Evolutionary conservation across 1,140 invertebrate species (phyloP).

Genomic region (Streblospio benedicti): DNA sequence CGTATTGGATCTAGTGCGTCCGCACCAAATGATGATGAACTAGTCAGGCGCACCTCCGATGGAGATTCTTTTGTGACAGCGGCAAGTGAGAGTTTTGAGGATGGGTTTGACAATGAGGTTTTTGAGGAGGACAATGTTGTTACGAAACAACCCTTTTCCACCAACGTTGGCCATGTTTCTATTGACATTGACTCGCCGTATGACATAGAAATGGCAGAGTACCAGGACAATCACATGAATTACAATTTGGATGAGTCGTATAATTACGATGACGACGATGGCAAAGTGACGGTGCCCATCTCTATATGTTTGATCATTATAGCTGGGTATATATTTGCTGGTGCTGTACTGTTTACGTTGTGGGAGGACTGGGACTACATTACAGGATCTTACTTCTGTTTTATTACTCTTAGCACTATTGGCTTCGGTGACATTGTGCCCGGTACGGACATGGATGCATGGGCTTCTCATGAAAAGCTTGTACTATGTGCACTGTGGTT

Average conservation of each 20-base stretch:
- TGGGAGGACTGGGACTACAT: slow-evolving; percentile 61
- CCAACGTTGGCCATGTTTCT: no score
- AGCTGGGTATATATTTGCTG: slow-evolving; percentile 43
- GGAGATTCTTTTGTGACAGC: no score
- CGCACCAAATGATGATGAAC: no score
- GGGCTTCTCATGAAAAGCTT: slow-evolving; percentile 37
- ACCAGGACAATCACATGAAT: not conserved
- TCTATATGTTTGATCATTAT: slow-evolving; percentile 40
- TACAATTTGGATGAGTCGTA: not conserved
- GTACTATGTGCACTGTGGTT: slow-evolving; percentile 60
- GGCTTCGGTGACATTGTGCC: slow-evolving; percentile 91
- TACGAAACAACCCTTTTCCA: no score
- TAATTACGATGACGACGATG: slow-evolving; percentile 12
- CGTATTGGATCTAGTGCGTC: no score
- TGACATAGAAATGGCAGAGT: not conserved
- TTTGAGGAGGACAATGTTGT: no score
- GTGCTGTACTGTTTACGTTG: slow-evolving; percentile 40
- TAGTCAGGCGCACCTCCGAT: no score
- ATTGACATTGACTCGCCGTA: not conserved
- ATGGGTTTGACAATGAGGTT: no score
- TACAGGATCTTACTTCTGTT: slow-evolving; percentile 89
- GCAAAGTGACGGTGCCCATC: slow-evolving; percentile 40
- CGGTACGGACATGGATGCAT: slow-evolving; percentile 32
- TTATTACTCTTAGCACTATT: slow-evolving; percentile 67
- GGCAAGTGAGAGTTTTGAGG: no score